phyloP scores from a whole-genome alignment of 2,113 vertebrate species.

The Elephantulus edwardii region DNA sequence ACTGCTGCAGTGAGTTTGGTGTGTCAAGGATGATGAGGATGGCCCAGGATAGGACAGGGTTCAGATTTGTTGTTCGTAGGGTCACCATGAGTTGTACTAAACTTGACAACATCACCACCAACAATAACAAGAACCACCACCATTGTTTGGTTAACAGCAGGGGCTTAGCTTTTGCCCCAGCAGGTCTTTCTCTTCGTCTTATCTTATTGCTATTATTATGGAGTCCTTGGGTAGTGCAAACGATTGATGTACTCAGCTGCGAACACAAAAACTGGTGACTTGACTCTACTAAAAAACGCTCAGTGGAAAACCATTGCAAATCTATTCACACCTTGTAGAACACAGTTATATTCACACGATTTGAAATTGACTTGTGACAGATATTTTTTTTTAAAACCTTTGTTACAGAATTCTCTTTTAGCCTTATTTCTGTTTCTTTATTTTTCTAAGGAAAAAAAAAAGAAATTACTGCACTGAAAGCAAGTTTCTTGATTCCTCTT shows the following conservation, averaged over 20 bases:
- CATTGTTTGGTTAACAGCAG: no score
- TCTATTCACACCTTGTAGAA: neutral
- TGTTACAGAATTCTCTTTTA: neutral
- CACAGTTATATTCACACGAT: neutral
- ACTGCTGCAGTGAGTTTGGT: no score
- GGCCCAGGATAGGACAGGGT: no score
- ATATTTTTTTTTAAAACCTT: neutral
- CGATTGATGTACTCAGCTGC: neutral
- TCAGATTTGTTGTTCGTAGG: no score
- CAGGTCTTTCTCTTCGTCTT: no score
- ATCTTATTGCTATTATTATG: neutral
- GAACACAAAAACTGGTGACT: neutral
- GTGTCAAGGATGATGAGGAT: no score
- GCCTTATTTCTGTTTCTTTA: neutral
- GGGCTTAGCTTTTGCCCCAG: no score
- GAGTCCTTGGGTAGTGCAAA: neutral
- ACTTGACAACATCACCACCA: no score
- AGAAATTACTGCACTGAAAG: neutral
- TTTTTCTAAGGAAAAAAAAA: slow-evolving; percentile 47
- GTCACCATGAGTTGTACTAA: no score
- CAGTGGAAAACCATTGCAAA: neutral
- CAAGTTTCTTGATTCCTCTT: slow-evolving; percentile 2
- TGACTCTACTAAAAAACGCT: neutral
- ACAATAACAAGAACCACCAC: no score
- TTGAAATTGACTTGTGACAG: neutral